Evolutionary conservation across 2,888 invertebrate genomes (phyloP).

Genomic region (Cephus runcator): DNA sequence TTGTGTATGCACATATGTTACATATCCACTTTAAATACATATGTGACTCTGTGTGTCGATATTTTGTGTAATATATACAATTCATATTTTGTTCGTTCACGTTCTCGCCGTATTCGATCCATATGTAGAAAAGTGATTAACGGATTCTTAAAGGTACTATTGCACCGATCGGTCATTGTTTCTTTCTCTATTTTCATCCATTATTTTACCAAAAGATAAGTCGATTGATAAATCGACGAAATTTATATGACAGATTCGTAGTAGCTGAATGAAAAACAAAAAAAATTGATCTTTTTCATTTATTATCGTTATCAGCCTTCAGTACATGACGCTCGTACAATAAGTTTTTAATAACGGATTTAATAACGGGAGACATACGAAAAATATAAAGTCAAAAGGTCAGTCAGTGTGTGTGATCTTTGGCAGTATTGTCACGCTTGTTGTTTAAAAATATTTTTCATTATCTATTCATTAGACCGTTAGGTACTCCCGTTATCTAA

Average conservation of each 20-base stretch:
- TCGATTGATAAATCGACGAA: not conserved
- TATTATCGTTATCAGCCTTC: not conserved
- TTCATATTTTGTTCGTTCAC: not conserved
- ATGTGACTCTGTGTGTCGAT: not conserved
- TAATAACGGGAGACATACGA: not conserved
- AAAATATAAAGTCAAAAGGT: not conserved
- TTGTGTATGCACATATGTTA: not conserved
- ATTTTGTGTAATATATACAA: not conserved
- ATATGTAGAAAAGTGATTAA: not conserved
- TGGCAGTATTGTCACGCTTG: not conserved
- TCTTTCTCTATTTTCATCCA: not conserved
- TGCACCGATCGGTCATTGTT: not conserved
- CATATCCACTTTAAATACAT: not conserved
- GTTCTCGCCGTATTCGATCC: not conserved
- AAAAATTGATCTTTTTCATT: not conserved
- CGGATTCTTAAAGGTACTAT: not conserved
- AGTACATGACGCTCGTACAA: not conserved
- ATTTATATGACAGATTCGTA: not conserved
- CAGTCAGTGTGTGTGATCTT: not conserved
- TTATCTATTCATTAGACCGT: not conserved
- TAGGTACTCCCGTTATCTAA: not conserved
- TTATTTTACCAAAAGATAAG: not conserved
- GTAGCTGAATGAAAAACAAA: not conserved
- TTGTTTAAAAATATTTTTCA: not conserved
- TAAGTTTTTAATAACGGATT: not conserved